Evolutionary conservation across 2,888 invertebrate species (phyloP).

Genomic region (Microctonus aethiopoides): DNA sequence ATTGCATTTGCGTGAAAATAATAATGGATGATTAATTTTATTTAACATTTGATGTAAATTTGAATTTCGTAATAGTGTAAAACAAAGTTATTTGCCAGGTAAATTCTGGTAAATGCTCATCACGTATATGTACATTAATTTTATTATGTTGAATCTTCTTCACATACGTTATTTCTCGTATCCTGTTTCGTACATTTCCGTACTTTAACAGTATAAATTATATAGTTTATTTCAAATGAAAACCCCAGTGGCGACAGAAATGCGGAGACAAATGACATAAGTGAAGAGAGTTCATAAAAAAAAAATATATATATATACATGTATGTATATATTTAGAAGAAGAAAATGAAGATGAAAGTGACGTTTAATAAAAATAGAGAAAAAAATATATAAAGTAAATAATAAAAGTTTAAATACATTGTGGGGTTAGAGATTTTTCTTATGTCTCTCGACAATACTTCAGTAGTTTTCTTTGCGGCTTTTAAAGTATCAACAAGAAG

Average conservation of each 20-base stretch:
- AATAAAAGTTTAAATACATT: not conserved
- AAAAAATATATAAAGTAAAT: conserved; percentile 8
- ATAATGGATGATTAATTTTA: not conserved
- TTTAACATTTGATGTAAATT: not conserved
- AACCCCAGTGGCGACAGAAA: not conserved
- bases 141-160: not conserved
- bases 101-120: conserved; percentile 2
- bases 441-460: not conserved
- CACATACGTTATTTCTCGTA: not conserved
- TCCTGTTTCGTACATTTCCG: not conserved
- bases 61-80: not conserved
- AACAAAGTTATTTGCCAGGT: not conserved
- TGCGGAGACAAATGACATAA: not conserved
- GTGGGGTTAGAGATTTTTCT: not conserved
- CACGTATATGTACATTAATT: not conserved
- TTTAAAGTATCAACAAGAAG: conserved; percentile 25
- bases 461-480: conserved; percentile 14
- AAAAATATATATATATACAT: not conserved
- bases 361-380: not conserved
- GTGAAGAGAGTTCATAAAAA: not conserved
- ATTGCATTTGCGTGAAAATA: too few species aligned
- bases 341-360: not conserved
- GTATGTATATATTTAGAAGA: not conserved
- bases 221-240: not conserved
- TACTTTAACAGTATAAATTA: not conserved